A percentile compares a stretch with the other conserved stretches of the same genome.
phyloP scores from a whole-genome alignment of 2,888 invertebrate species.

The Caradrina kadenii region DNA sequence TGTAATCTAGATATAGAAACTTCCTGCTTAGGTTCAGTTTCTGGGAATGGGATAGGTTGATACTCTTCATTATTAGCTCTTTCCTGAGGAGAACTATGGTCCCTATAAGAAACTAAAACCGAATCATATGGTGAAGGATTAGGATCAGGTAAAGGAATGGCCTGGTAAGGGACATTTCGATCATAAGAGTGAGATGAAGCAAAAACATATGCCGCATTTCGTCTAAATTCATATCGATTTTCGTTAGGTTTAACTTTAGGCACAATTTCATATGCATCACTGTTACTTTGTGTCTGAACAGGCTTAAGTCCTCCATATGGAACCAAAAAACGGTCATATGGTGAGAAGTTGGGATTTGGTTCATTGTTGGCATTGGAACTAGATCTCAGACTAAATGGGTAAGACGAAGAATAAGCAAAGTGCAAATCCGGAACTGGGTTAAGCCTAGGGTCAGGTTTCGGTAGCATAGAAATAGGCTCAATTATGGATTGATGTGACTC shows the following conservation, averaged over 20 bases:
- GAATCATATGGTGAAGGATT: constrained; percentile 15
- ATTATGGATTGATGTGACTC: constrained; percentile 39
- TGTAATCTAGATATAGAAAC: constrained; percentile 17
- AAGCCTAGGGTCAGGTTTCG: not conserved
- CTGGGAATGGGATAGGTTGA: constrained; percentile 16
- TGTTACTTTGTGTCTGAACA: not conserved
- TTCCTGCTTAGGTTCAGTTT: constrained; percentile 13
- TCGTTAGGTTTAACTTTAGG: constrained; percentile 7
- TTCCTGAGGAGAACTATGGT: not conserved
- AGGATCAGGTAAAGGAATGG: constrained; percentile 26
- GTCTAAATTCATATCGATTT: constrained; percentile 3
- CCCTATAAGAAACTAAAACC: constrained; percentile 36
- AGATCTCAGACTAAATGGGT: constrained; percentile 13
- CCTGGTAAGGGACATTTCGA: constrained; percentile 16
- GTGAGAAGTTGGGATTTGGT: constrained; percentile 9
- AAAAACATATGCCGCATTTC: not conserved
- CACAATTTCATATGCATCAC: constrained; percentile 1
- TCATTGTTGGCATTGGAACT: not conserved
- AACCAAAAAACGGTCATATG: constrained; percentile 34
- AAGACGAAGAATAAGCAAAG: constrained; percentile 19
- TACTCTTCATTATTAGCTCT: constrained; percentile 9
- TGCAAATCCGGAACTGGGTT: constrained; percentile 1
- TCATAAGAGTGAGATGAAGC: not conserved
- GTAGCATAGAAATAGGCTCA: constrained; percentile 31
- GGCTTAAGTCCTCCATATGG: constrained; percentile 30